Percentiles rank a stretch among this genome's conserved stretches.
These are phyloP conservation scores for Trachemys scripta DNA, from an alignment of 2,113 vertebrate species.

Conservation along the genomic window DNA sequence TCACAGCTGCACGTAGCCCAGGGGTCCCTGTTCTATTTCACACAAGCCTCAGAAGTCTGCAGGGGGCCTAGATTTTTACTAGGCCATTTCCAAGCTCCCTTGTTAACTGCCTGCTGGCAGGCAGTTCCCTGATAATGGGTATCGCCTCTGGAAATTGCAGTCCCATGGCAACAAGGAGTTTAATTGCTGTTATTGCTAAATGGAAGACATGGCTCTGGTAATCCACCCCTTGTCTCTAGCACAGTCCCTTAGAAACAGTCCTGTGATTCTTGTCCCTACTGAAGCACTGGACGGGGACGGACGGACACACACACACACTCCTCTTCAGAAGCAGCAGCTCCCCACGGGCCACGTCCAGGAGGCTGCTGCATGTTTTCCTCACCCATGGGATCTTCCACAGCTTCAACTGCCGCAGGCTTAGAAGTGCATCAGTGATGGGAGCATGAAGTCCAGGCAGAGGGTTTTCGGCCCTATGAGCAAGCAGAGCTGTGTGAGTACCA, in stretches of 20 bases:
- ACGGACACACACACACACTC: background rate
- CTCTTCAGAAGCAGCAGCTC: background rate
- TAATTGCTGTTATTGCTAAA: conserved; percentile 58
- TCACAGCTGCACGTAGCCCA: conserved; percentile 2
- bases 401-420: background rate
- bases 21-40: background rate
- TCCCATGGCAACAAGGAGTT: conserved; percentile 72
- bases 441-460: background rate
- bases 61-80: conserved; percentile 42
- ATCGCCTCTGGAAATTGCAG: conserved; percentile 58
- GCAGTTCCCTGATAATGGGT: conserved; percentile 39
- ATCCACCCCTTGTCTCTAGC: conserved; percentile 11
- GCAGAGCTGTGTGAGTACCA: background rate
- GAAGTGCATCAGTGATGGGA: background rate
- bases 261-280: background rate
- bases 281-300: background rate
- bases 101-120: conserved; percentile 64
- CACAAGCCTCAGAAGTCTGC: background rate
- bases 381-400: background rate
- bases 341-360: background rate
- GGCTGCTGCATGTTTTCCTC: background rate
- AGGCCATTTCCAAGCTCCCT: conserved; percentile 24
- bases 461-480: too few species aligned
- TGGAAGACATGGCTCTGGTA: conserved; percentile 11
- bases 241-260: background rate